Base-by-base conservation (phyloP, 2,797 vertebrate genomes). In the Glyptemys insculpta region DNA sequence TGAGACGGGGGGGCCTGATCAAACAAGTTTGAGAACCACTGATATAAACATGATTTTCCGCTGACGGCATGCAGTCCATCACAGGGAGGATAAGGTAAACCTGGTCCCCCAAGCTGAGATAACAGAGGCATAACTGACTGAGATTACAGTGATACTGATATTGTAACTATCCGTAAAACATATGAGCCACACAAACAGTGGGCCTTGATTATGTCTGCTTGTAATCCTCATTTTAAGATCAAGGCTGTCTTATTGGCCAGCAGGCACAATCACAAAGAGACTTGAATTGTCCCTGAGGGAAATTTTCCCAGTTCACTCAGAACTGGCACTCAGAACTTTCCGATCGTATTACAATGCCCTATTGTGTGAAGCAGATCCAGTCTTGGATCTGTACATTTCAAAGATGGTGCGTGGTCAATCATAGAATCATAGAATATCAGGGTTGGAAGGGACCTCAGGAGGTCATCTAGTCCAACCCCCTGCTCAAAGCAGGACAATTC, bases 21-120 rank as follows among this genome's bases (percentile, higher is more conserved):
- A 62, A 62, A 62, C 16, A 62, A 15, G 29, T 62, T 34, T 31
- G 31, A 62, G 59, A 62, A 34, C 59, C 59, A 29, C 31, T 62
- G 31, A 62, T 62, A 6, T 34, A 96, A 97, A 97, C 93, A 97
- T 9, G 59, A 92, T 96, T 96, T 96, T 85, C 94, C 93, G 93
- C 91, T 86, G 95, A 95, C 79, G 91, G 95, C 91, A 80, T 87
- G 89, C n/a, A 95, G 91, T 91, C 81, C 5, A 1, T 94, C 94
- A 93, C 53, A 85, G 74, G 81, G 56, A 95, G 41, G 87, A 79
- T 94, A 94, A 96, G 94, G 88, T 95, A 97, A 97, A 94, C 97
- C 74, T 96, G 95, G 95, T 97, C 96, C 74, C 94, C 92, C 81
- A 59, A 93, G 95, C 86, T 97, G 94, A 97, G 94, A 95, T 95